Evolutionary conservation across 1,140 invertebrate genomes (phyloP).

Genomic region (Bombus haemorrhoidalis): DNA sequence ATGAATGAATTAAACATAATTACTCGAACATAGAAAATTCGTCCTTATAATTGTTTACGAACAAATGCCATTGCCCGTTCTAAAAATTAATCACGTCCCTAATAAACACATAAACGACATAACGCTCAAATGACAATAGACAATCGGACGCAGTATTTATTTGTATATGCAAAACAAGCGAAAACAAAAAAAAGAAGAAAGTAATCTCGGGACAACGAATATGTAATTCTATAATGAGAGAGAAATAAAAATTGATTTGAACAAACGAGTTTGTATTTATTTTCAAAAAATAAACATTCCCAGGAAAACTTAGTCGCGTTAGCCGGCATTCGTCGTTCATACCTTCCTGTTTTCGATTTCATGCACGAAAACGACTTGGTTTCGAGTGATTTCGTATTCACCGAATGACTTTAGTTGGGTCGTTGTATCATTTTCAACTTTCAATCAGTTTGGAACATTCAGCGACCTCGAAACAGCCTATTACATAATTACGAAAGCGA

Average conservation of each 20-base stretch:
- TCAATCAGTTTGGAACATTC: not conserved
- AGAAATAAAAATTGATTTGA: not conserved
- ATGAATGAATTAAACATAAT: not conserved
- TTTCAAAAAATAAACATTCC: not conserved
- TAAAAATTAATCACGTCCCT: not conserved
- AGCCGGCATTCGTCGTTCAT: not conserved
- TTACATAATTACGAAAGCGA: conserved; percentile 11
- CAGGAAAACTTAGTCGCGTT: too few relatives aligned
- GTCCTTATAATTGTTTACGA: not conserved
- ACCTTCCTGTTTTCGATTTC: conserved; percentile 1
- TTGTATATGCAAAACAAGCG: not conserved
- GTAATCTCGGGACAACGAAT: too few relatives aligned
- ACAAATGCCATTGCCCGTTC: not conserved
- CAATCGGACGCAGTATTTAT: not conserved
- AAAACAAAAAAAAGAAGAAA: too few relatives aligned
- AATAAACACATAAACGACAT: not conserved
- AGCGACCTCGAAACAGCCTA: not conserved
- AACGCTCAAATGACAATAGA: too few relatives aligned
- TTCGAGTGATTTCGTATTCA: conserved; percentile 15
- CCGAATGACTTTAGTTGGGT: too few relatives aligned
- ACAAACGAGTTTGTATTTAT: not conserved
- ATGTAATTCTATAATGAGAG: not conserved
- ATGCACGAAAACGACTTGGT: not conserved
- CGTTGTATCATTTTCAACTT: not conserved
- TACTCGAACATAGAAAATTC: not conserved